A percentile compares a stretch with the other conserved stretches of the same genome.
phyloP scores from a whole-genome alignment of 1,140 invertebrate genomes.

The Drosophila simulans region DNA sequence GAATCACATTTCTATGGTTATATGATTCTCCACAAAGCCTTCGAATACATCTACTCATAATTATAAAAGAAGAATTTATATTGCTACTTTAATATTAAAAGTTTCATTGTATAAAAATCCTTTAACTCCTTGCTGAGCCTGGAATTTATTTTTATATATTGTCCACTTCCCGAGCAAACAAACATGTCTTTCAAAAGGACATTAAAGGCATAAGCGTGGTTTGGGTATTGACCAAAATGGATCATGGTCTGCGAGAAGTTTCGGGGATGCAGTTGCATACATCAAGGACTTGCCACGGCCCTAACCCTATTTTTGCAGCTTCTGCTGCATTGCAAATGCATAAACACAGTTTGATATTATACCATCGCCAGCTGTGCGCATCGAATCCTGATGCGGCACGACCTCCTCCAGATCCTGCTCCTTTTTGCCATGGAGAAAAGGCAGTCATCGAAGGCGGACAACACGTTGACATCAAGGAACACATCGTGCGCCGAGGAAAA shows the following conservation, averaged over 20 bases:
- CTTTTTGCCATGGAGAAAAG: conserved; percentile 8
- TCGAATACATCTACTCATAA: neutral
- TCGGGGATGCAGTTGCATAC: conserved; percentile 47
- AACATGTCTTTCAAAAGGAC: conserved; percentile 9
- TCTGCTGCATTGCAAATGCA: conserved; percentile 76
- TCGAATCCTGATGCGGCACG: conserved; percentile 49
- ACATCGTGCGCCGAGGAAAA: conserved; percentile 43
- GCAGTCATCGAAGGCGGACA: conserved; percentile 36
- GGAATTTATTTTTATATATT: neutral
- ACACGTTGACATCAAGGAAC: conserved; percentile 58
- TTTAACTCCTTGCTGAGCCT: no score
- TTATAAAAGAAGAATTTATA: conserved; percentile 2
- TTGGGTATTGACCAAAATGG: neutral
- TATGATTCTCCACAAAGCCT: neutral
- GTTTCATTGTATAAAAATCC: no score
- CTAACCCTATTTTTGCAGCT: conserved; percentile 16
- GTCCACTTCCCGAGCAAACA: neutral
- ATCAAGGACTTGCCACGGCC: conserved; percentile 53
- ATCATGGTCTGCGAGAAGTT: neutral
- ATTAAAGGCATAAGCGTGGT: conserved; percentile 7
- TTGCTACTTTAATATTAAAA: no score
- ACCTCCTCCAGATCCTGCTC: neutral
- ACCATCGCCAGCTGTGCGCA: conserved; percentile 74
- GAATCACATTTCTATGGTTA: neutral
- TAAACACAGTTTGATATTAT: conserved; percentile 82